These are phyloP conservation scores for Ormyrus pomaceus DNA, from an alignment of 2,888 invertebrate genomes.

Conservation along the genomic window DNA sequence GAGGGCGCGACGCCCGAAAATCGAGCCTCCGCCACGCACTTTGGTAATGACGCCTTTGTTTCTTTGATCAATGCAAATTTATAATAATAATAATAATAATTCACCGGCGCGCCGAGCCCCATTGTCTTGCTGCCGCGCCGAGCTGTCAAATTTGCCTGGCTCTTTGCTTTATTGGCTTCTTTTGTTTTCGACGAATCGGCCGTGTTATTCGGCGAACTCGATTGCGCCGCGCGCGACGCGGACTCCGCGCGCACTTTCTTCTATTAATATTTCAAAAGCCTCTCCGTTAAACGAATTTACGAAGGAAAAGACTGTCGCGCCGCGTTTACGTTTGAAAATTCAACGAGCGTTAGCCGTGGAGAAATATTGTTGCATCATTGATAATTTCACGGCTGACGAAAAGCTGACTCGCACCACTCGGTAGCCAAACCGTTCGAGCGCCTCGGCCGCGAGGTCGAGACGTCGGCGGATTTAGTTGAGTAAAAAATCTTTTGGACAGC, in stretches of 20 bases:
- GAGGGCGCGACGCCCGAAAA: slow-evolving; percentile 16
- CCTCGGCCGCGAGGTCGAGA: no score
- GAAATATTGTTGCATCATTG: no score
- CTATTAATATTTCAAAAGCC: no score
- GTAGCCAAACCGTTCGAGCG: no score
- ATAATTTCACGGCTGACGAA: slow-evolving; percentile 14
- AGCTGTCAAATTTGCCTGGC: slow-evolving; percentile 19
- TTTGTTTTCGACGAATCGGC: slow-evolving; percentile 7
- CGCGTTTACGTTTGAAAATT: background rate
- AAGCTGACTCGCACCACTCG: slow-evolving; percentile 42
- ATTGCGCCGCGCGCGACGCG: background rate
- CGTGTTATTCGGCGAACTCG: background rate
- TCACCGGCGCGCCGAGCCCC: background rate
- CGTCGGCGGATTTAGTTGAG: no score
- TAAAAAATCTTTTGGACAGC: no score
- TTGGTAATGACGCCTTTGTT: slow-evolving; percentile 52
- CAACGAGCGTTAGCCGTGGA: background rate
- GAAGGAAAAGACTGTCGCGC: no score
- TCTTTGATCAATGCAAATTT: slow-evolving; percentile 38
- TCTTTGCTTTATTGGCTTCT: slow-evolving; percentile 26
- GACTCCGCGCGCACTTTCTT: no score
- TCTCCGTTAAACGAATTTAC: no score
- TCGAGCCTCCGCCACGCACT: slow-evolving; percentile 31
- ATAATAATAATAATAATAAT: slow-evolving; percentile 28
- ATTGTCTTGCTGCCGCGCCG: background rate